These are phyloP conservation scores for Sus scrofa DNA, from an alignment of 2,113 vertebrate species.

Conservation along the genomic window T2T-Sscrofa CM000812.6:185081001-185081500, in stretches of 20 bases:
- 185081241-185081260: neutral
- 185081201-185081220: neutral
- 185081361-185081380: neutral
- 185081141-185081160: neutral
- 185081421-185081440: neutral
- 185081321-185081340: neutral
- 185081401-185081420: neutral
- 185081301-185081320: neutral
- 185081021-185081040: neutral
- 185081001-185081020: neutral
- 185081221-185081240: neutral
- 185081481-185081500: neutral
- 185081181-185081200: neutral
- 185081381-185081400: neutral
- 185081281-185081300: neutral
- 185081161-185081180: conserved; percentile 30
- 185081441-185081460: neutral
- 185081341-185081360: neutral
- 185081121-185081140: neutral
- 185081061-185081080: neutral
- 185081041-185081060: neutral
- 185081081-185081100: neutral
- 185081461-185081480: neutral
- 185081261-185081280: neutral
- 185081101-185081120: neutral